Evolutionary conservation across 2,797 vertebrate species (phyloP), one percentile per base, ranked within the genome.

Genomic region (Anabacerthia variegaticeps): DNA sequence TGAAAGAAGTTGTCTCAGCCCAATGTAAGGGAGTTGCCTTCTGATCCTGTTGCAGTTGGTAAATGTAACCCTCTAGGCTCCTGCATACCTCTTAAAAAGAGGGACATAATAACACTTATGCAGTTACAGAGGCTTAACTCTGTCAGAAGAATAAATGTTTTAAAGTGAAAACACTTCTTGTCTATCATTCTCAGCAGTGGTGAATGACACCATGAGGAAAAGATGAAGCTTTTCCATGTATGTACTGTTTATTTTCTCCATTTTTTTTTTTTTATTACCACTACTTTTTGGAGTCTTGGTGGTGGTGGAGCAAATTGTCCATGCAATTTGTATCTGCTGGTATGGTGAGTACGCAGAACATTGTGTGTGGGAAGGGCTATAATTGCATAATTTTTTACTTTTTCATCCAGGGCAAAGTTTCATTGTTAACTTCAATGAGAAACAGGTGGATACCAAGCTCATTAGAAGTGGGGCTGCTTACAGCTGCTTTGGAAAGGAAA

Each of bases 401-500:
- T 82, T 37, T 79, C 44, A 71, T 63, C 55, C 67, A 82, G 23
- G 85, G 49, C 15, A 71, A 80, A 36, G 26, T 85, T 96, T 94
- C 90, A 93, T 69, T 79, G 58, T 56, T 37, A 69, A 5, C 26
- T 81, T 86, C 74, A 86, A 63, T 69, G 90, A 69, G 69, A 89
- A 73, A 74, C 92, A 92, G 91, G 88, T 97, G 91, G 58, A 37
- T 89, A 89, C 27, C 37, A 69, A 69, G 24, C 58, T 85, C 51
- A 78, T 91, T 67, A 68, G 73, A 85, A 91, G 39, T 16, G 12
- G 10, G 6, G 11, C 54, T 85, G 23, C 44, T 63, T 74, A 71
- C 68, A 96, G 61, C 43, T 93, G 65, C 56, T 86, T 65, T 92
- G 77, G 91, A 96, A 74, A 88, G 66, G 43, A 92, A 94, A 39